A percentile compares a stretch with the other conserved stretches of the same genome.
These are phyloP conservation scores for Heliopora coerulea DNA, from an alignment of 92 coral and sea anemone species.

Conservation along the genomic window DNA sequence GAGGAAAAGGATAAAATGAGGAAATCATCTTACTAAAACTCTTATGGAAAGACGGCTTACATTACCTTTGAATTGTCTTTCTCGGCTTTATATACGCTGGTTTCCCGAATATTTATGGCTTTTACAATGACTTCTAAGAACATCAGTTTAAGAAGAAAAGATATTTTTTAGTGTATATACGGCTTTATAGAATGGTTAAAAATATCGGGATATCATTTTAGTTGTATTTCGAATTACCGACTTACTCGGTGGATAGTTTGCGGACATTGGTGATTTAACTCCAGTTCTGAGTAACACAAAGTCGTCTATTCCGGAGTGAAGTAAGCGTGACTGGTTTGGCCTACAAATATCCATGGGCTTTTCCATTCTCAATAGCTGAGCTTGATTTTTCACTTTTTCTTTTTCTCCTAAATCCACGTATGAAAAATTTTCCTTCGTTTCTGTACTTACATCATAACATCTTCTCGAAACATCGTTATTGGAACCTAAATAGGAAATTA, in stretches of 20 bases:
- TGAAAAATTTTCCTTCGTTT: slow-evolving; percentile 9
- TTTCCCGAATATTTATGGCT: slow-evolving; percentile 19
- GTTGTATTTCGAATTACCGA: neutral
- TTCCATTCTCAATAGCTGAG: neutral
- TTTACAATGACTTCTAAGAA: slow-evolving; percentile 35
- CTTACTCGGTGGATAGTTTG: slow-evolving; percentile 36
- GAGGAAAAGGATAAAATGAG: too few species aligned
- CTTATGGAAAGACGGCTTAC: neutral
- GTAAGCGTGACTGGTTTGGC: neutral
- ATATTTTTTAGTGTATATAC: neutral
- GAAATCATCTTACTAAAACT: too few species aligned
- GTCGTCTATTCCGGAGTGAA: slow-evolving; percentile 48
- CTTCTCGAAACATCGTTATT: slow-evolving; percentile 2
- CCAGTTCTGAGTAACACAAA: slow-evolving; percentile 53
- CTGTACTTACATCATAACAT: neutral
- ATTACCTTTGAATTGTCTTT: neutral
- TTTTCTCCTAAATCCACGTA: neutral
- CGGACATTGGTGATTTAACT: neutral
- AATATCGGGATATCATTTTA: neutral
- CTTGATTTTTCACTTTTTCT: neutral
- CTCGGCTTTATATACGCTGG: neutral
- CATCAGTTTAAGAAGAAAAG: neutral
- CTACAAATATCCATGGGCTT: neutral
- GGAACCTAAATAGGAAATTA: slow-evolving; percentile 3
- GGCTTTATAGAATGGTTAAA: too few species aligned